phyloP scores from a whole-genome alignment of 2,113 vertebrate species.

The Atractosteus spatula region DNA sequence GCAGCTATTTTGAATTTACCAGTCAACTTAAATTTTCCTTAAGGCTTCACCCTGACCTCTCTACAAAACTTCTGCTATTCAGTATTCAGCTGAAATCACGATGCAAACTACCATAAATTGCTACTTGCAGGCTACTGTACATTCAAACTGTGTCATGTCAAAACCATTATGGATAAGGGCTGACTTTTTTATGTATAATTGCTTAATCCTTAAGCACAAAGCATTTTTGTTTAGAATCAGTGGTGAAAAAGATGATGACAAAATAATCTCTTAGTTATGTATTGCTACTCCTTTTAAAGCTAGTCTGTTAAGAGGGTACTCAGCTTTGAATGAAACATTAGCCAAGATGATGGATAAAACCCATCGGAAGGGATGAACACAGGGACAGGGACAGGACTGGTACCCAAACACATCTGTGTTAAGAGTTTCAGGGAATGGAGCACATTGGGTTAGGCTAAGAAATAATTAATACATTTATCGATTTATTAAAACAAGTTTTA shows the following conservation, averaged over 20 bases:
- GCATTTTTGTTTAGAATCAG: not conserved
- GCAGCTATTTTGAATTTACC: not conserved
- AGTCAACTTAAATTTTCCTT: not conserved
- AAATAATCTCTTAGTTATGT: not conserved
- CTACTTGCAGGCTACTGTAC: too few relatives aligned
- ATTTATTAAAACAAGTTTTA: not conserved
- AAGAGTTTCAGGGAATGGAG: not conserved
- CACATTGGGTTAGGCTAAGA: not conserved
- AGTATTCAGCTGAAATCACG: not conserved
- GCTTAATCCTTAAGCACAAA: too few relatives aligned
- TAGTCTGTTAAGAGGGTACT: conserved; percentile 10
- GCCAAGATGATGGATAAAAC: not conserved
- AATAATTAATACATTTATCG: not conserved
- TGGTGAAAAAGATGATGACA: not conserved
- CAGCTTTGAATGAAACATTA: conserved; percentile 9
- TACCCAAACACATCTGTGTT: not conserved
- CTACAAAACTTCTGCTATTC: not conserved
- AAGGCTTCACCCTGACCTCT: not conserved
- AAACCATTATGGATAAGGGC: not conserved
- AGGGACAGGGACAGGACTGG: not conserved
- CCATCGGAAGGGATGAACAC: not conserved
- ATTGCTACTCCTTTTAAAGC: conserved; percentile 8
- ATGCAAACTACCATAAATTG: not conserved
- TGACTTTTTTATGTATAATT: too few relatives aligned
- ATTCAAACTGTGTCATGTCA: conserved; percentile 9